Percentiles rank a stretch among this genome's conserved stretches.
These are phyloP conservation scores for Amphiprion percula DNA, from an alignment of 2,113 vertebrate genomes.

Conservation along the genomic window DNA sequence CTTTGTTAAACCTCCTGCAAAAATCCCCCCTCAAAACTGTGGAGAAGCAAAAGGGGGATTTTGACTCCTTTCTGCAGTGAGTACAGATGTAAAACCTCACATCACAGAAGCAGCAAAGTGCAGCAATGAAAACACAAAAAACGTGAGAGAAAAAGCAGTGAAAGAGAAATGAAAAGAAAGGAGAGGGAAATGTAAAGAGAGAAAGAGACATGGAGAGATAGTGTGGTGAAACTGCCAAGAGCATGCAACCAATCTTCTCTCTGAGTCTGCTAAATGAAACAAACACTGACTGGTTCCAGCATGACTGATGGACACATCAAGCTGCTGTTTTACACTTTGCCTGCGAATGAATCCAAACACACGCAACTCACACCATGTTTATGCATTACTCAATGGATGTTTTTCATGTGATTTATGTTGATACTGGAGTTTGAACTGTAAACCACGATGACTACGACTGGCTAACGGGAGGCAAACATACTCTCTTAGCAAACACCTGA, in stretches of 20 bases:
- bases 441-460: not conserved
- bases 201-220: not conserved
- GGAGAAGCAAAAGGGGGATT: too few species aligned
- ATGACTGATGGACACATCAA: conserved; percentile 61
- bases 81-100: not conserved
- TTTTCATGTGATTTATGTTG: not conserved
- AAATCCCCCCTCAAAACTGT: too few species aligned
- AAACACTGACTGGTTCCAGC: conserved; percentile 50
- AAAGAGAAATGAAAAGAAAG: not conserved
- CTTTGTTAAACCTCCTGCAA: too few species aligned
- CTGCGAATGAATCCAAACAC: not conserved
- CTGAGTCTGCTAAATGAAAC: conserved; percentile 55
- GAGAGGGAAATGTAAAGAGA: not conserved
- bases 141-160: not conserved
- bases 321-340: conserved; percentile 14
- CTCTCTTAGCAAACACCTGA: conserved; percentile 13
- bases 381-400: conserved; percentile 4
- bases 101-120: not conserved
- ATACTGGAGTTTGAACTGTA: conserved; percentile 9
- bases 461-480: conserved; percentile 22
- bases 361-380: conserved; percentile 8
- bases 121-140: not conserved
- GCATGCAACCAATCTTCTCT: conserved; percentile 32
- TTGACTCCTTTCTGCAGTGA: too few species aligned
- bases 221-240: conserved; percentile 30